These are phyloP conservation scores for Idaea aversata DNA, from an alignment of 2,888 invertebrate genomes.

Conservation along the genomic window DNA sequence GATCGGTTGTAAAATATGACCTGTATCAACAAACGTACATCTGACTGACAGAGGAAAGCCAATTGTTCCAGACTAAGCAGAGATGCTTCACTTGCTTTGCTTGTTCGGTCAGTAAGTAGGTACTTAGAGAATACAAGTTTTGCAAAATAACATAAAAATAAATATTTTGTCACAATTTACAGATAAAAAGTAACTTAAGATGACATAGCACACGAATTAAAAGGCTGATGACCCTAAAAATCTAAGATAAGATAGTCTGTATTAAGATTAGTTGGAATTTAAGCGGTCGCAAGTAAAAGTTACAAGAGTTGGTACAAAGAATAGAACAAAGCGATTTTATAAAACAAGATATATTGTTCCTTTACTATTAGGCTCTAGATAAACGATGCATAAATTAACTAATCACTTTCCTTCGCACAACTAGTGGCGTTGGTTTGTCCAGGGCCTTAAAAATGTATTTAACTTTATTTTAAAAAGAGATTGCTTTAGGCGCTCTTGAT, in stretches of 20 bases:
- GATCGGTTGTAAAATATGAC: too few relatives aligned
- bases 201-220: constrained; percentile 26
- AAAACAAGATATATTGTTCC: background rate
- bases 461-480: background rate
- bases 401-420: too few relatives aligned
- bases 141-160: constrained; percentile 5
- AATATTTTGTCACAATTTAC: background rate
- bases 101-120: too few relatives aligned
- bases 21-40: too few relatives aligned
- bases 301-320: constrained; percentile 23
- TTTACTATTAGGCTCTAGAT: too few relatives aligned
- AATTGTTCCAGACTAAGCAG: too few relatives aligned
- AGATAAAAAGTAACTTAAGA: constrained; percentile 4
- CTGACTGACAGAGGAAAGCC: too few relatives aligned
- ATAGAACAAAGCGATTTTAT: constrained; percentile 13
- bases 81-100: too few relatives aligned
- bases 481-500: background rate
- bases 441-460: background rate
- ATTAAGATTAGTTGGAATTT: constrained; percentile 34
- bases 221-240: constrained; percentile 41
- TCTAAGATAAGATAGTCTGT: constrained; percentile 39
- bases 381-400: too few relatives aligned
- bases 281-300: constrained; percentile 31
- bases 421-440: too few relatives aligned
- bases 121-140: too few relatives aligned